Evolutionary conservation across 1,140 invertebrate species (phyloP), one percentile per base, ranked within the genome.

Genomic region (Pectinophora gossypiella): DNA sequence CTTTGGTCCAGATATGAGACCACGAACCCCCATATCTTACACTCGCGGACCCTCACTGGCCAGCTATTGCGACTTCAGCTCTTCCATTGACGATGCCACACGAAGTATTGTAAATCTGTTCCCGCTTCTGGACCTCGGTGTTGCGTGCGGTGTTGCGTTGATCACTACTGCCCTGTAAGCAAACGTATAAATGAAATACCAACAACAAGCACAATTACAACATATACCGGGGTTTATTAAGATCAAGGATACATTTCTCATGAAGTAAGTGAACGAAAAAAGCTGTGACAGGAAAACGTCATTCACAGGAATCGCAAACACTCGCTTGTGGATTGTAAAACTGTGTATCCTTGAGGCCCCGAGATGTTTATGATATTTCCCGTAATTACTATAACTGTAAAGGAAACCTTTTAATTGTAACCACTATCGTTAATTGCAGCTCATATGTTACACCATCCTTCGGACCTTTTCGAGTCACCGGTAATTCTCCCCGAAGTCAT

Each of bases 301-400:
- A 67, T 56, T 66, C 62, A 54, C 51, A 47, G 61, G 55, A 54
- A 71, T 68, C 56, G 42, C 52, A 57, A 60, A 58, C 51, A 52
- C 35, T 38, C 10, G 42, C 45, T 38, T 45, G n/a, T 43, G 57
- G 63, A 67, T 61, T 68, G 63, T 61, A 66, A 74, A 69, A 67
- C 55, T 20, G 13, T 55, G 68, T 65, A 72, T 65, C 68, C 62
- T 73, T 72, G 67, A 59, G 47, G 51, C 56, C 51, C 3, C 56
- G 54, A 65, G 50, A 68, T 66, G 65, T 74, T 81, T 72, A 68
- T 76, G 64, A 77, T 73, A 76, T 81, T 80, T 81, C 74, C 76
- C 68, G 69, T 72, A 76, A 77, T 83, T 81, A 83, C 54, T 44
- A 60, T 72, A 76, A 76, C 72, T 70, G 68, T 75, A 63, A 51